phyloP scores from a whole-genome alignment of 2,797 vertebrate species.

The Cirrhinus mrigala region DNA sequence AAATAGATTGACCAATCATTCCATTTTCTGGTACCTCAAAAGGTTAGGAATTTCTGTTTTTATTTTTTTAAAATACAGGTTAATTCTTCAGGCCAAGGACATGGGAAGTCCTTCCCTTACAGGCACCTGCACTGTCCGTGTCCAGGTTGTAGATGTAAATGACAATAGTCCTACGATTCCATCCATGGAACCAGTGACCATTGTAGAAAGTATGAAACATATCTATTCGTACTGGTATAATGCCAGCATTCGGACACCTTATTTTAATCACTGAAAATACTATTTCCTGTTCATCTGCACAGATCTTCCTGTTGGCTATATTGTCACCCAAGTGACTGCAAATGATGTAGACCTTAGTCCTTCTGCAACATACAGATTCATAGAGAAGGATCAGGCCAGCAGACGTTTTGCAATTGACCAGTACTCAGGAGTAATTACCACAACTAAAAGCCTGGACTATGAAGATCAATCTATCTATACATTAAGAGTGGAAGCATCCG shows the following conservation, averaged over 20 bases:
- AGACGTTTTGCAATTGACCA: conserved; percentile 84
- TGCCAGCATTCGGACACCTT: background rate
- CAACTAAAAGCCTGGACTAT: conserved; percentile 84
- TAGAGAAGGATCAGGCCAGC: conserved; percentile 71
- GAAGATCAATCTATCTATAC: conserved; percentile 80
- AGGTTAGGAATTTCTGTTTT: background rate
- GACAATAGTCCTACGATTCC: conserved; percentile 89
- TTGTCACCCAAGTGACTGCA: conserved; percentile 82
- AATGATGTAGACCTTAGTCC: conserved; percentile 87
- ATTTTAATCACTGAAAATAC: background rate
- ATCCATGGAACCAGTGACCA: conserved; percentile 77
- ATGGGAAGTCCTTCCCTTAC: conserved; percentile 87
- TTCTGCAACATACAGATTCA: conserved; percentile 84
- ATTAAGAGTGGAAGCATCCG: conserved; percentile 82
- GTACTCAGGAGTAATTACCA: conserved; percentile 81
- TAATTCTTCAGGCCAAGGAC: conserved; percentile 88
- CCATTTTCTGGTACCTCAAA: background rate
- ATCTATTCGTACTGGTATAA: background rate
- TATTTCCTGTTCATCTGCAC: conserved; percentile 55
- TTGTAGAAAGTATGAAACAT: conserved; percentile 88
- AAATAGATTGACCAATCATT: background rate
- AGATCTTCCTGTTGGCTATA: conserved; percentile 86
- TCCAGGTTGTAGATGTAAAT: conserved; percentile 90
- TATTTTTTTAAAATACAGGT: conserved; percentile 73
- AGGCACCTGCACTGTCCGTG: conserved; percentile 77